Percentiles rank a stretch among this genome's conserved stretches.
These are phyloP conservation scores for Agelas oroides DNA, from an alignment of 37 sponge, comb jelly and placozoan genomes.

Conservation along the genomic window DNA sequence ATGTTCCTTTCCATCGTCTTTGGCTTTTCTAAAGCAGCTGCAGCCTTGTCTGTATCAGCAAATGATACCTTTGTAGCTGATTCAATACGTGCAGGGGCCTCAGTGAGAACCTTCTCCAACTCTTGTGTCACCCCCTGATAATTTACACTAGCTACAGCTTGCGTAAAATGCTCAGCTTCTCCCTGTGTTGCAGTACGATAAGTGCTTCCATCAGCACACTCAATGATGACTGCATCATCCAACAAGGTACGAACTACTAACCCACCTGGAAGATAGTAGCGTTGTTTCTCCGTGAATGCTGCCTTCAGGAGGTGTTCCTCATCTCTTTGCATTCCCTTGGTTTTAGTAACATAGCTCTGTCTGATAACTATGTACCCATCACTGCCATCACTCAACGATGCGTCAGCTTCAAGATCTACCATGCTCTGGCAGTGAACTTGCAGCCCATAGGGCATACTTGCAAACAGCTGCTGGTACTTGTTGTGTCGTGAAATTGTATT, in stretches of 20 bases:
- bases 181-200: conserved; percentile 40
- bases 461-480: conserved; percentile 66
- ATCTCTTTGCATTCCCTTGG: conserved; percentile 12
- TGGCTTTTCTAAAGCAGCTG: too few relatives aligned
- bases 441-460: conserved; percentile 59
- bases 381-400: conserved; percentile 32
- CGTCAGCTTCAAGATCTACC: conserved; percentile 26
- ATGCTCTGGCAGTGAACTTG: conserved; percentile 51
- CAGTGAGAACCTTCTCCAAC: not conserved
- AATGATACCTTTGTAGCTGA: conserved; percentile 32
- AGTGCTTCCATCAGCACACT: conserved; percentile 58
- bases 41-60: conserved; percentile 2
- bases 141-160: not conserved
- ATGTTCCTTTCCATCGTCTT: not conserved
- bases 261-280: conserved; percentile 57
- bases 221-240: conserved; percentile 46
- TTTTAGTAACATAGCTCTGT: conserved; percentile 51
- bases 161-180: conserved; percentile 15
- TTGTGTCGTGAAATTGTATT: conserved; percentile 2
- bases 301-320: conserved; percentile 19
- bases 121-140: not conserved
- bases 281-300: conserved; percentile 13
- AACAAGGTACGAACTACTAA: conserved; percentile 37
- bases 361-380: conserved; percentile 37
- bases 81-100: not conserved